Percentiles rank a stretch among this genome's conserved stretches.
Evolutionary conservation across 1,140 invertebrate species (phyloP).

Genomic region (Cydia pomonella): DNA sequence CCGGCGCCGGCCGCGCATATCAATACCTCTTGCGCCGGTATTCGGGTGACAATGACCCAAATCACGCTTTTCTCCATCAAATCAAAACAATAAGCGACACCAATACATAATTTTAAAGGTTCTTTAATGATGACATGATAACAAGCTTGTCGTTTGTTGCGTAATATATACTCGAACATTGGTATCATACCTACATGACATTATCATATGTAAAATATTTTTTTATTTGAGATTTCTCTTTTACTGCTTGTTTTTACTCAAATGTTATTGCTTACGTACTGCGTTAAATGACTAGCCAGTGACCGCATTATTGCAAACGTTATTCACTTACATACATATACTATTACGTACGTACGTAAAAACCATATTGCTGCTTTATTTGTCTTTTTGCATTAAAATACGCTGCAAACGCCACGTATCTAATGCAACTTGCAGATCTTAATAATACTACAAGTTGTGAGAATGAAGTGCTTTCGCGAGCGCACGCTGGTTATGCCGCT

Average conservation of each 20-base stretch:
- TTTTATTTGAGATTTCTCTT: slow-evolving; percentile 22
- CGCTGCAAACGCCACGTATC: not conserved
- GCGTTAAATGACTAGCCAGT: slow-evolving; percentile 14
- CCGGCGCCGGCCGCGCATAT: slow-evolving; percentile 55
- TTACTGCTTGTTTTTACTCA: slow-evolving; percentile 15
- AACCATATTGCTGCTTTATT: not conserved
- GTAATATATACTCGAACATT: not conserved
- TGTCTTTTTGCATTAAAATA: not conserved
- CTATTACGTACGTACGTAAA: too few species aligned
- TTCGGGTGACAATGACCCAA: slow-evolving; percentile 71
- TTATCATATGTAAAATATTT: not conserved
- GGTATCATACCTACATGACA: not conserved
- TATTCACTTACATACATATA: too few species aligned
- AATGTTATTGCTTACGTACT: slow-evolving; percentile 6
- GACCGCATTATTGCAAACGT: not conserved
- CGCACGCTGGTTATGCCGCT: slow-evolving; percentile 46
- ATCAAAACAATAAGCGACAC: slow-evolving; percentile 58
- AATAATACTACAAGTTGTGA: slow-evolving; percentile 46
- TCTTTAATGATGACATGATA: not conserved
- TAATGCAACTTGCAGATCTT: slow-evolving; percentile 21
- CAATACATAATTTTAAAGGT: slow-evolving; percentile 33
- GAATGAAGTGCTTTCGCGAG: slow-evolving; percentile 68
- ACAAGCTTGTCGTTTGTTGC: not conserved
- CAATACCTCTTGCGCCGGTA: slow-evolving; percentile 59
- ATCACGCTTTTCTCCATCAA: slow-evolving; percentile 63